Base-by-base conservation (phyloP, 2,888 invertebrate species). In the Epinotia nisella region DNA sequence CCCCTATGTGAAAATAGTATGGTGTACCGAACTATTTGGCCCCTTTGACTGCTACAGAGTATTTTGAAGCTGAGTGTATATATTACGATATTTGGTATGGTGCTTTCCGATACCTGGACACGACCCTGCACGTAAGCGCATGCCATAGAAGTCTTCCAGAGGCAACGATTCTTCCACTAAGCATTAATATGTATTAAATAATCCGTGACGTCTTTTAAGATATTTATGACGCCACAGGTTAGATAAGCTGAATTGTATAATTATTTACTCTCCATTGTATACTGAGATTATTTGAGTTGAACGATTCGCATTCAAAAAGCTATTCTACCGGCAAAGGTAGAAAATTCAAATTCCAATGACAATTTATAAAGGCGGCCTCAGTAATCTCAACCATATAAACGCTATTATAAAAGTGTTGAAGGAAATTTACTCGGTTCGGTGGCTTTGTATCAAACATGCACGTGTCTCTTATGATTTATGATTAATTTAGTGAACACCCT, bases 141-240 rank as follows among this genome's bases (percentile, higher is more conserved):
- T 41, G 58, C 66, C 60, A 65, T 65, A 53, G 11, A 62, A 58
- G 72, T 72, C 72, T 72, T 72, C 72, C 72, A 68, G 72, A 72
- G 62, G 62, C 72, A 62, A 68, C 56, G 39, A 45, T 29, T 68
- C 62, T 62, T 68, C 67, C 72, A 35, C 3, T 67, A 55, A 60
- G 72, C 68, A 68, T 68, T 68, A 72, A 19, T 62, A 51, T 24
- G 15, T 61, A 61, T 45, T 39, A 56, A 45, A 60, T 59, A n/a
- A 62, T 62, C 24, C 17, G 41, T 49, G 24, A 24, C 21, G 53
- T 53, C 21, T n/a, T 17, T 19, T n/a, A 15, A 7, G 24, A 29
- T 62, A 49, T 53, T 53, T 53, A 19, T 53, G 19, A 19, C 3
- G 5, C 56, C 35, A 35, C 35, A 3, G 3, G 45, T 45, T 45